phyloP scores from a whole-genome alignment of 2,888 invertebrate genomes.

The Andrena minutula region DNA sequence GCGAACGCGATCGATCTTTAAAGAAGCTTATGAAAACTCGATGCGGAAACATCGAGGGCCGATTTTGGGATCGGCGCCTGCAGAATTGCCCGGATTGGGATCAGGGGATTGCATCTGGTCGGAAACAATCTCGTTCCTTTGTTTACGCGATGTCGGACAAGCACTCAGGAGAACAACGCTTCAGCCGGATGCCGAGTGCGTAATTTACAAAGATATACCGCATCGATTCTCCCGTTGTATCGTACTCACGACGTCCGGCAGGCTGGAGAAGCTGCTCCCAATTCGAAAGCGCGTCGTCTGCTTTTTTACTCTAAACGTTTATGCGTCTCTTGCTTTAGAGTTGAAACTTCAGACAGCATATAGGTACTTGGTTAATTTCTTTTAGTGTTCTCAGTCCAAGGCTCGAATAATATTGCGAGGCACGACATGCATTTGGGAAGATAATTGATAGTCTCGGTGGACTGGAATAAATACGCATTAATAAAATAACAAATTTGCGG shows the following conservation, averaged over 20 bases:
- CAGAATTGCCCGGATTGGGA: too few relatives aligned
- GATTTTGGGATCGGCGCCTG: too few relatives aligned
- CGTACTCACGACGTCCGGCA: background rate
- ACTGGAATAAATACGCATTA: slow-evolving; percentile 49
- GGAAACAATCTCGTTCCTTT: background rate
- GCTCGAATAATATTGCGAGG: slow-evolving; percentile 15
- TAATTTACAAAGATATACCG: slow-evolving; percentile 41
- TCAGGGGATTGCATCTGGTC: background rate
- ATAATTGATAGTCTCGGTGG: slow-evolving; percentile 43
- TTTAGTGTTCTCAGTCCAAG: background rate
- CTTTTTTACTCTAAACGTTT: slow-evolving; percentile 22
- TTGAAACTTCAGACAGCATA: background rate
- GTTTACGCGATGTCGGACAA: slow-evolving; percentile 22
- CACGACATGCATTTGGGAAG: slow-evolving; percentile 2
- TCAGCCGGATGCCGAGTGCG: slow-evolving; percentile 24
- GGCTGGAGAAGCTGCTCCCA: background rate
- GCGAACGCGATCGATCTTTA: background rate
- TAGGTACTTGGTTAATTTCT: background rate
- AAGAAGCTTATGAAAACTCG: too few relatives aligned
- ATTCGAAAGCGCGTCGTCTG: background rate
- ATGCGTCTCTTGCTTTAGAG: background rate
- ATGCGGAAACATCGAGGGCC: too few relatives aligned
- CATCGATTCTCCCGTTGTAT: slow-evolving; percentile 28
- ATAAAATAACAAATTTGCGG: slow-evolving; percentile 55
- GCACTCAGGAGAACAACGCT: slow-evolving; percentile 29